phyloP scores from a whole-genome alignment of 1,140 invertebrate species.

The Temnothorax longispinosus region DNA sequence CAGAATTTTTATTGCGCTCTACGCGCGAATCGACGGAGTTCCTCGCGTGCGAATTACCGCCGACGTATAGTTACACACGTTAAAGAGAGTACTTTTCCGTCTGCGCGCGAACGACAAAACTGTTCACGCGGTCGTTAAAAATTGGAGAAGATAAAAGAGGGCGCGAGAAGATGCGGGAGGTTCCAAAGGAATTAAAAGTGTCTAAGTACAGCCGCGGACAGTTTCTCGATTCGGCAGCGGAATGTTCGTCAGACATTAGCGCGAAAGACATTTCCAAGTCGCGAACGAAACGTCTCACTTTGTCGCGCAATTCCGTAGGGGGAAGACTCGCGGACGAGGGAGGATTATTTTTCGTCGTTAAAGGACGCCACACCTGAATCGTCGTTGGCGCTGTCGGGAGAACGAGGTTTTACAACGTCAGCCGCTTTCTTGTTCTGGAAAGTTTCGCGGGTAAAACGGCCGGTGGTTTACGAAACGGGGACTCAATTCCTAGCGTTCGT shows the following conservation, averaged over 20 bases:
- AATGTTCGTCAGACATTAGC: not conserved
- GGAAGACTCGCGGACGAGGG: conserved; percentile 10
- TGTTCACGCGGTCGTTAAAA: not conserved
- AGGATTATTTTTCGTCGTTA: conserved; percentile 49
- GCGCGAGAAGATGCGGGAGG: not conserved
- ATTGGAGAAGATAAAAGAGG: not conserved
- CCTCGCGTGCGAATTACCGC: conserved; percentile 9
- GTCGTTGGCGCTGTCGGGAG: not conserved
- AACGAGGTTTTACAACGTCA: conserved; percentile 22
- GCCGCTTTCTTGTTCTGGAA: conserved; percentile 25
- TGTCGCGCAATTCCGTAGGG: not conserved
- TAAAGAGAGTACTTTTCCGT: not conserved
- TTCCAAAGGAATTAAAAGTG: not conserved
- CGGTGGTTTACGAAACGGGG: conserved; percentile 72
- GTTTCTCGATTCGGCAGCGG: not conserved
- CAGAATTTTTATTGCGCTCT: not conserved
- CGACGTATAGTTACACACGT: not conserved
- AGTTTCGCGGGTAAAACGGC: conserved; percentile 36
- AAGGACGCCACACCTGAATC: not conserved
- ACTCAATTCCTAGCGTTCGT: conserved; percentile 66
- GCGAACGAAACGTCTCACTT: conserved; percentile 15
- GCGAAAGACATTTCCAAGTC: not conserved
- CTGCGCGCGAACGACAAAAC: not conserved
- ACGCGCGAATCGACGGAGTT: not conserved
- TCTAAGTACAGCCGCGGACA: not conserved